phyloP scores from a whole-genome alignment of 2,113 vertebrate genomes.

The Ciconia stormi region DNA sequence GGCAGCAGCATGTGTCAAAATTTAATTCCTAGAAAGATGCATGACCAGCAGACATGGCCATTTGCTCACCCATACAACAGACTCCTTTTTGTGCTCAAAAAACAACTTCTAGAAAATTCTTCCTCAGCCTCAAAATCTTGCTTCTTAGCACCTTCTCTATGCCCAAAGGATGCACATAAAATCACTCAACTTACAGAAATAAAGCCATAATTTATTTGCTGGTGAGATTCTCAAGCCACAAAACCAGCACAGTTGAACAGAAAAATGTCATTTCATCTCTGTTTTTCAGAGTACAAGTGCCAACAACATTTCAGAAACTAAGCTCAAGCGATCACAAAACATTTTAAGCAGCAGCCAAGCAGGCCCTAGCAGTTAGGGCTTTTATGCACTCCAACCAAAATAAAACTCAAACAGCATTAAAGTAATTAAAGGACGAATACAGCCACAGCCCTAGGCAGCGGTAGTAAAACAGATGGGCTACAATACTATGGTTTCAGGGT shows the following conservation, averaged over 20 bases:
- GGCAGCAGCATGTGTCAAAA: not conserved
- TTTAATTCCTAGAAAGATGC: not conserved
- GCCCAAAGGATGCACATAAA: not conserved
- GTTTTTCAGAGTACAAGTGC: not conserved
- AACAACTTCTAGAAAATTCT: not conserved
- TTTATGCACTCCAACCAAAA: conserved; percentile 30
- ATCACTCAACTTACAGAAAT: not conserved
- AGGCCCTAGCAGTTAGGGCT: not conserved
- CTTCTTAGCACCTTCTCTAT: not conserved
- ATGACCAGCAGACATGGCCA: accelerated
- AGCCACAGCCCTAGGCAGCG: not conserved
- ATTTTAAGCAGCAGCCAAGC: conserved; percentile 15
- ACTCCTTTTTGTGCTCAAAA: not conserved
- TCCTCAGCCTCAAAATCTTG: not conserved
- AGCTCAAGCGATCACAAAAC: not conserved
- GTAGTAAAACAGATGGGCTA: conserved; percentile 7
- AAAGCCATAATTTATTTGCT: not conserved
- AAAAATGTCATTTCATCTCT: not conserved
- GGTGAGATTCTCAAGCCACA: not conserved
- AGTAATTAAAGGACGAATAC: conserved; percentile 25
- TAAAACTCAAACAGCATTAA: conserved; percentile 10
- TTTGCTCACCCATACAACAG: conserved; percentile 1
- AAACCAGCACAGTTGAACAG: not conserved
- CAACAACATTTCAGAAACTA: conserved; percentile 38
- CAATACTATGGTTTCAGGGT: not conserved